phyloP scores from a whole-genome alignment of 2,888 invertebrate species.

The Labia minor region DNA sequence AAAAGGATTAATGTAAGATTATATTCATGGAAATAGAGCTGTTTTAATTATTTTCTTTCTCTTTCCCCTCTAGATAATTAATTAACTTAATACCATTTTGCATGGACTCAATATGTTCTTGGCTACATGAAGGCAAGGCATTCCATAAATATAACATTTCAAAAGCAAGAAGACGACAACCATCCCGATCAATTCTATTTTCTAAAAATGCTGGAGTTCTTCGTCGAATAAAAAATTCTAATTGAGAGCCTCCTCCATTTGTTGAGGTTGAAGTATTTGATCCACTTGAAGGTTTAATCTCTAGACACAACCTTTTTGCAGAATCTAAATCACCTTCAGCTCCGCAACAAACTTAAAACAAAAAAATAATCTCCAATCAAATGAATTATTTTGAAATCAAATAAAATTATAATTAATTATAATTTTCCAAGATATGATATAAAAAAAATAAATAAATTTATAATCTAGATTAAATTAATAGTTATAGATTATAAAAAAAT shows the following conservation, averaged over 20 bases:
- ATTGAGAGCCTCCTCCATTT: constrained; percentile 34
- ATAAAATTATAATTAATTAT: background rate
- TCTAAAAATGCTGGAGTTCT: constrained; percentile 30
- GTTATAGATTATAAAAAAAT: background rate
- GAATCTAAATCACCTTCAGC: constrained; percentile 37
- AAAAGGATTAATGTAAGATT: no score
- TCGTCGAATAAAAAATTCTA: constrained; percentile 34
- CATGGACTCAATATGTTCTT: constrained; percentile 35
- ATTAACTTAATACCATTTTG: constrained; percentile 41
- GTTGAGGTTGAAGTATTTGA: constrained; percentile 34
- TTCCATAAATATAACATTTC: constrained; percentile 61
- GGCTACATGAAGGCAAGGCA: constrained; percentile 47
- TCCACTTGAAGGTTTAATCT: constrained; percentile 35
- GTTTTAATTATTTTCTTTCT: no score
- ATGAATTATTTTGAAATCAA: no score
- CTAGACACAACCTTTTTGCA: constrained; percentile 34
- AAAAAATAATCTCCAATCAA: no score
- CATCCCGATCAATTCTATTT: background rate
- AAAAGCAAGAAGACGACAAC: constrained; percentile 47
- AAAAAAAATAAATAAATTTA: constrained; percentile 17
- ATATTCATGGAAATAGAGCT: no score
- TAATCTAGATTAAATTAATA: background rate
- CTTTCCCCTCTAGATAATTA: no score
- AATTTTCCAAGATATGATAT: background rate
- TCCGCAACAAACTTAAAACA: constrained; percentile 39